A percentile compares a stretch with the other conserved stretches of the same genome.
phyloP scores from a whole-genome alignment of 1,140 invertebrate species.

The Arctopsyche grandis region DNA sequence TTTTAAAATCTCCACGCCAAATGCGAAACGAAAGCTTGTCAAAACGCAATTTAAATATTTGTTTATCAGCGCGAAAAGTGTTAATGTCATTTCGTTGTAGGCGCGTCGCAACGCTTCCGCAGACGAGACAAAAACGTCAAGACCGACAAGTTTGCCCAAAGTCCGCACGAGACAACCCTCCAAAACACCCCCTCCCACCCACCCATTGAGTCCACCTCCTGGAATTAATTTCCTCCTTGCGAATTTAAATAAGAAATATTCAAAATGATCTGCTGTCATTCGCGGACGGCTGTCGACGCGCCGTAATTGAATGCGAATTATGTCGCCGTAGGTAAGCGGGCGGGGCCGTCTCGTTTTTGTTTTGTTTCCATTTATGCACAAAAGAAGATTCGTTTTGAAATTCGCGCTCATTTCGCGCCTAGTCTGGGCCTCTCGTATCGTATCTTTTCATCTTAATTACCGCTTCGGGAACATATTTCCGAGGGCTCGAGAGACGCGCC shows the following conservation, averaged over 20 bases:
- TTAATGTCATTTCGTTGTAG: slow-evolving; percentile 37
- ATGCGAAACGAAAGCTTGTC: slow-evolving; percentile 6
- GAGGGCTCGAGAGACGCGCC: too few species aligned
- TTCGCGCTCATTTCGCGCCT: too few species aligned
- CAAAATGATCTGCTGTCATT: slow-evolving; percentile 36
- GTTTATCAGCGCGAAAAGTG: slow-evolving; percentile 30
- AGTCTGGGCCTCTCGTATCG: too few species aligned
- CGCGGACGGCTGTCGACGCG: too few species aligned
- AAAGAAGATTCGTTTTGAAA: too few species aligned
- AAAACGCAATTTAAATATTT: slow-evolving; percentile 30
- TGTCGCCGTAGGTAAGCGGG: too few species aligned
- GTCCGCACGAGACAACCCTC: background rate
- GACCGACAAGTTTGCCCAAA: slow-evolving; percentile 32
- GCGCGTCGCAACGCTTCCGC: slow-evolving; percentile 7
- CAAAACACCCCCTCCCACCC: too few species aligned
- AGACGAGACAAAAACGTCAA: slow-evolving; percentile 17
- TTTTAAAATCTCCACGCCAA: background rate
- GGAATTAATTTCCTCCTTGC: slow-evolving; percentile 37
- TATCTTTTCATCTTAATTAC: too few species aligned
- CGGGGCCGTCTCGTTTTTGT: background rate
- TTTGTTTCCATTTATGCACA: background rate
- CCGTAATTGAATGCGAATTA: too few species aligned
- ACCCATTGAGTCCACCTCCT: too few species aligned
- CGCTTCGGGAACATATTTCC: too few species aligned
- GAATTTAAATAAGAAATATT: slow-evolving; percentile 44